Conservation (phyloP, 2,113 vertebrate genomes). For the Penelope pileata region DNA sequence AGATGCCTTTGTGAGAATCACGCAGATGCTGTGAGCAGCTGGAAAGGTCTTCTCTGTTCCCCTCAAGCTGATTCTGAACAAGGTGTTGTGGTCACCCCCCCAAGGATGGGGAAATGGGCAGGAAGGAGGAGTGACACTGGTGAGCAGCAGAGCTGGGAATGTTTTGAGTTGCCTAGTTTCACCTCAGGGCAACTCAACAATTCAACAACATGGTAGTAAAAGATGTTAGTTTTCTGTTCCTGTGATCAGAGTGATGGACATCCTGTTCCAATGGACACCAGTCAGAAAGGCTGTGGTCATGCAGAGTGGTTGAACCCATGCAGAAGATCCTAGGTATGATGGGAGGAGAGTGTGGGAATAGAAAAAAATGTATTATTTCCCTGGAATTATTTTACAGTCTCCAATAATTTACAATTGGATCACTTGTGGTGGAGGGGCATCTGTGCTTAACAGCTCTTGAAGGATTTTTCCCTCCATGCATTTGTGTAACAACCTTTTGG, state of each 20-base stretch:
- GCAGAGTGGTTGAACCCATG: fast-evolving
- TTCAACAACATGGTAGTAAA: not conserved
- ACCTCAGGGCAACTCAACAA: not conserved
- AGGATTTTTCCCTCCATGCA: not conserved
- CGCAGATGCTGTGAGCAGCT: fast-evolving
- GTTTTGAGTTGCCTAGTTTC: not conserved
- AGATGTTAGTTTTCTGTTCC: not conserved
- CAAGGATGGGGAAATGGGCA: not conserved
- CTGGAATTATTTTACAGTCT: not conserved
- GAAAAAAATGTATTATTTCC: not conserved
- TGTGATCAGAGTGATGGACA: not conserved
- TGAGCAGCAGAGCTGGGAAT: not conserved
- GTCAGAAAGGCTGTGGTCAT: not conserved
- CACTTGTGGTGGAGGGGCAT: not conserved
- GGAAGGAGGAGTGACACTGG: not conserved
- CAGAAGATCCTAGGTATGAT: not conserved
- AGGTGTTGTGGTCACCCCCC: fast-evolving
- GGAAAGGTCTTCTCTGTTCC: not conserved
- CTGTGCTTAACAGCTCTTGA: not conserved
- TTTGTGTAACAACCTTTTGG: not conserved
- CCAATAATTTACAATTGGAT: not conserved
- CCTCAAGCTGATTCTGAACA: not conserved
- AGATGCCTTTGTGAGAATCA: not conserved
- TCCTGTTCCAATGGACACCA: not conserved
- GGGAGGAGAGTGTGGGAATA: not conserved